A percentile compares a stretch with the other conserved stretches of the same genome.
These are phyloP conservation scores for Tillus elongatus DNA, from an alignment of 2,888 invertebrate genomes.

Conservation along the genomic window DNA sequence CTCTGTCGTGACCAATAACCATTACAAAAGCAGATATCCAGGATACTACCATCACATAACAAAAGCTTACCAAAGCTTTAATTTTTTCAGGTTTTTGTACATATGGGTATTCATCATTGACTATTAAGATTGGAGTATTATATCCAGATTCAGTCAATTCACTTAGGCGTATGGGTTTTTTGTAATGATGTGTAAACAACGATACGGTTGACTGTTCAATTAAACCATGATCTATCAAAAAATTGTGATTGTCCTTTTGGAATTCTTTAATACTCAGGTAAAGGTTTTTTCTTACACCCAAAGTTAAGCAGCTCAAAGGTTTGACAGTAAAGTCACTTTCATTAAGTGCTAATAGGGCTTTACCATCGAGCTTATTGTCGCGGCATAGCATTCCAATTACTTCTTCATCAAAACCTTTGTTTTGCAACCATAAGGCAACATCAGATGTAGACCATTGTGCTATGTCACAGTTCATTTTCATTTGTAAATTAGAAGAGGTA, in stretches of 20 bases:
- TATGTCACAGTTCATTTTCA: too few relatives aligned
- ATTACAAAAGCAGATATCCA: constrained; percentile 97
- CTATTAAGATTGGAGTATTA: constrained; percentile 38
- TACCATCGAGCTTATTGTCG: constrained; percentile 69
- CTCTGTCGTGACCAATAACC: constrained; percentile 98
- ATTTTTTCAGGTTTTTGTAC: constrained; percentile 78
- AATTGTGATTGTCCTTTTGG: constrained; percentile 60
- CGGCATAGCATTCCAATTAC: constrained; percentile 34
- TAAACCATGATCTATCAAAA: constrained; percentile 58
- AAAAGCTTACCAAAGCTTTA: constrained; percentile 81
- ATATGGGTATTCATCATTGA: constrained; percentile 59
- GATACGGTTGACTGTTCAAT: constrained; percentile 41
- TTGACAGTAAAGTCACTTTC: constrained; percentile 74
- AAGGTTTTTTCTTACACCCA: constrained; percentile 82
- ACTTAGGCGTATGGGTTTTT: constrained; percentile 26
- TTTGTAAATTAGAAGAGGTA: too few relatives aligned
- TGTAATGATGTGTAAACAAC: constrained; percentile 24
- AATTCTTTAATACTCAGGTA: constrained; percentile 63
- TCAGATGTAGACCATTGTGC: constrained; percentile 57
- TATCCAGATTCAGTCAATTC: constrained; percentile 39
- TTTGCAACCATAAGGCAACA: constrained; percentile 49
- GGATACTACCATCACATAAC: constrained; percentile 83
- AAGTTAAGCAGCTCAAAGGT: constrained; percentile 53
- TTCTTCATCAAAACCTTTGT: constrained; percentile 35
- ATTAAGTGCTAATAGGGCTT: constrained; percentile 70